Base-by-base conservation (phyloP, 2,888 invertebrate genomes). In the Cylloceria caligata region DNA sequence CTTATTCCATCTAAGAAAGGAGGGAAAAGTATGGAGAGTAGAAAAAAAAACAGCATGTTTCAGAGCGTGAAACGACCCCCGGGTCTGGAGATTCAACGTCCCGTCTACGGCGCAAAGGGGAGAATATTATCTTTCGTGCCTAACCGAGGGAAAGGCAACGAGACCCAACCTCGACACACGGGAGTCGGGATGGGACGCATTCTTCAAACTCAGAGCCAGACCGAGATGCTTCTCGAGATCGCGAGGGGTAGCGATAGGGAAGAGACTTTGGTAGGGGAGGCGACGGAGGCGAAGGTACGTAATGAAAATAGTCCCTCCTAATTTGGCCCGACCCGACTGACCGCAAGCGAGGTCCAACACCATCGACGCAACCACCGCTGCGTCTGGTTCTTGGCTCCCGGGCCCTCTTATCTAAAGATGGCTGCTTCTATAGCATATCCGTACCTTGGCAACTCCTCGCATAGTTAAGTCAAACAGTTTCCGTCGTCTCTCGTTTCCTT, bases 251-350 rank as follows among this genome's bases (percentile, higher is more conserved):
- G 24, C 67, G 24, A 67, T 52, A 71, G 55, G 30, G 57, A 71
- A 69, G 60, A 57, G 24, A 24, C n/a, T 39, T 42, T 45, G 30
- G 75, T 49, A 45, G 67, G 60, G 21, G 67, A 83, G 77, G 71
- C 71, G 78, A 65, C 47, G 84, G 79, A 84, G 84, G 77, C 74
- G 74, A 81, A 86, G 86, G 83, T 79, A 78, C 87, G 87, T 90
- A 90, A 90, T 90, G 90, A 90, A 90, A 91, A 91, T 90, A 86
- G 87, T 85, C 87, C 87, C 87, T 88, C 83, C 89, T 89, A 90
- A 90, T 90, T 90, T 88, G 82, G 72, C 85, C 77, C 88, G 88
- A 88, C 89, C 89, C 88, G 55, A 36, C 87, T 87, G 90, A 90
- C 89, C 88, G 86, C 87, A 86, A 85, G 55, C 81, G 57, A 64